These are phyloP conservation scores for Euphydryas editha DNA, from an alignment of 2,888 invertebrate genomes.

Conservation along the genomic window DNA sequence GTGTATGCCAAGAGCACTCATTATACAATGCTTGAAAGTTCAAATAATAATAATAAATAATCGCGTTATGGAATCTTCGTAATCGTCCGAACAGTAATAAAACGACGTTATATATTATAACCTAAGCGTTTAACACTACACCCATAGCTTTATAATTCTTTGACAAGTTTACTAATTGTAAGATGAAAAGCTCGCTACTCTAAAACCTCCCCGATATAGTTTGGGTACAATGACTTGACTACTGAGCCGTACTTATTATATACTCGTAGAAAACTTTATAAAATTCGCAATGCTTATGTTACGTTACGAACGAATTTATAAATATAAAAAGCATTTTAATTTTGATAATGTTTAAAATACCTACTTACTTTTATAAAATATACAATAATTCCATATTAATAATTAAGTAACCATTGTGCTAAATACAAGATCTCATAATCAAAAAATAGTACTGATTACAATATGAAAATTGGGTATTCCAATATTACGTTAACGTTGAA, in stretches of 20 bases:
- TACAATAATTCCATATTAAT: too few species aligned
- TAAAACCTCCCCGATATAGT: constrained; percentile 73
- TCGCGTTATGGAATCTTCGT: constrained; percentile 38
- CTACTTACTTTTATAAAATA: too few species aligned
- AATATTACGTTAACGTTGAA: background rate
- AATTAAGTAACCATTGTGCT: too few species aligned
- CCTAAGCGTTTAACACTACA: constrained; percentile 64
- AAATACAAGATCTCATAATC: too few species aligned
- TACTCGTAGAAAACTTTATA: background rate
- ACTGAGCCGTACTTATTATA: constrained; percentile 24
- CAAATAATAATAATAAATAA: constrained; percentile 3
- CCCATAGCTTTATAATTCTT: constrained; percentile 72
- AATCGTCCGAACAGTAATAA: constrained; percentile 28
- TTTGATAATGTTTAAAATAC: too few species aligned
- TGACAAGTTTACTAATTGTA: constrained; percentile 68
- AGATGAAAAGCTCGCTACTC: constrained; percentile 74
- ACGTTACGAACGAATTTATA: too few species aligned
- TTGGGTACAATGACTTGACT: constrained; percentile 51
- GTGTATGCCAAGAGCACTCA: background rate
- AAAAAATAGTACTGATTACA: too few species aligned
- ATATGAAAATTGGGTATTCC: too few species aligned
- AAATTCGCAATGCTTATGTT: background rate
- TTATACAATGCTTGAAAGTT: background rate
- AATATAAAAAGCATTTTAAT: too few species aligned
- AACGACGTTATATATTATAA: constrained; percentile 50